Percentiles rank a stretch among this genome's conserved stretches.
phyloP scores from a whole-genome alignment of 1,140 invertebrate species.

The Drusus annulatus region DNA sequence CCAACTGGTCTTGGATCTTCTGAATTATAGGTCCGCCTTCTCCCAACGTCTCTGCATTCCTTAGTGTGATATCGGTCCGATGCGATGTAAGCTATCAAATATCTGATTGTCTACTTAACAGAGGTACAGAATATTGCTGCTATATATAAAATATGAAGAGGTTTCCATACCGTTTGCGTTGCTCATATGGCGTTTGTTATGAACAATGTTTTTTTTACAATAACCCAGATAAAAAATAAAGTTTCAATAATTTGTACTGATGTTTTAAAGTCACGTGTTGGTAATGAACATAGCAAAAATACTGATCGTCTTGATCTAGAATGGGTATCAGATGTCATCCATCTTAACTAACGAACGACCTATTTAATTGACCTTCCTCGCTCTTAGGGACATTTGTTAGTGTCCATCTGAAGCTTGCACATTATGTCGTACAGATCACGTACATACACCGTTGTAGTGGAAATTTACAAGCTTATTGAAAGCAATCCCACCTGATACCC shows the following conservation, averaged over 20 bases:
- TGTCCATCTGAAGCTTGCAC: background rate
- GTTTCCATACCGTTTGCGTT: background rate
- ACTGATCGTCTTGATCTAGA: background rate
- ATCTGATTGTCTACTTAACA: background rate
- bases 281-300: no score
- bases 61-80: conserved; percentile 7
- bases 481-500: background rate
- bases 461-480: background rate
- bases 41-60: conserved; percentile 38
- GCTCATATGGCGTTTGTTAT: no score
- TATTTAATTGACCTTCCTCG: conserved; percentile 42
- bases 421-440: no score
- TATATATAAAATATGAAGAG: background rate
- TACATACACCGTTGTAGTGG: background rate
- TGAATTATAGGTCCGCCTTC: conserved; percentile 38
- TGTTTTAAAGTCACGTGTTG: no score
- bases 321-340: conserved; percentile 30
- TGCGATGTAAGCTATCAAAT: background rate
- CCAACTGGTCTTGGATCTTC: conserved; percentile 54
- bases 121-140: background rate
- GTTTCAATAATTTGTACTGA: no score
- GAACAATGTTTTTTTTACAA: no score
- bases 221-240: no score
- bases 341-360: conserved; percentile 35
- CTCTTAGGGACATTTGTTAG: background rate